These are phyloP conservation scores for Idaea aversata DNA, from an alignment of 2,888 invertebrate genomes.

Conservation along the genomic window DNA sequence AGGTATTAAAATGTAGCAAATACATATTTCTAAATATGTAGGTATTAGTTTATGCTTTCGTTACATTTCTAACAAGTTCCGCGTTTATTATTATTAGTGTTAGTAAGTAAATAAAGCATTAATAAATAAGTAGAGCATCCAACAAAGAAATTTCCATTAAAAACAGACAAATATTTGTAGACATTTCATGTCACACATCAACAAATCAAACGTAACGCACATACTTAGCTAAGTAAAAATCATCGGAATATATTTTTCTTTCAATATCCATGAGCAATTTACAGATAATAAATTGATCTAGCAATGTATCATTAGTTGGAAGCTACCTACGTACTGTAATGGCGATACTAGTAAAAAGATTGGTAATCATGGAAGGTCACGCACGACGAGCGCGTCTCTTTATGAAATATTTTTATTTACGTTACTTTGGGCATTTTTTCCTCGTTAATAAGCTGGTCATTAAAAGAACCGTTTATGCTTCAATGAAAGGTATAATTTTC, in stretches of 20 bases:
- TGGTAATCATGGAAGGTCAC: constrained; percentile 23
- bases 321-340: constrained; percentile 20
- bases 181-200: no score
- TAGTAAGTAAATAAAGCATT: no score
- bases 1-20: no score
- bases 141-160: no score
- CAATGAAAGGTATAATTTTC: neutral
- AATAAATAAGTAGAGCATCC: no score
- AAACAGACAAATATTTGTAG: no score
- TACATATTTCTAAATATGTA: no score
- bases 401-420: neutral
- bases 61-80: no score
- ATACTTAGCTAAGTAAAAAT: constrained; percentile 3
- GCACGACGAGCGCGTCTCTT: constrained; percentile 13
- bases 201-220: neutral
- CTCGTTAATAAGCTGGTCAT: neutral
- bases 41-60: no score
- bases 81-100: no score
- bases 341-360: constrained; percentile 24
- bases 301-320: neutral
- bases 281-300: neutral
- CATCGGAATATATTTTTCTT: neutral
- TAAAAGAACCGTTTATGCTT: neutral
- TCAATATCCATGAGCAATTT: neutral
- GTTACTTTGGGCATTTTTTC: neutral